Percentiles rank a stretch among this genome's conserved stretches.
These are phyloP conservation scores for Oceanites oceanicus DNA, from an alignment of 2,113 vertebrate species.

Conservation along the genomic window DNA sequence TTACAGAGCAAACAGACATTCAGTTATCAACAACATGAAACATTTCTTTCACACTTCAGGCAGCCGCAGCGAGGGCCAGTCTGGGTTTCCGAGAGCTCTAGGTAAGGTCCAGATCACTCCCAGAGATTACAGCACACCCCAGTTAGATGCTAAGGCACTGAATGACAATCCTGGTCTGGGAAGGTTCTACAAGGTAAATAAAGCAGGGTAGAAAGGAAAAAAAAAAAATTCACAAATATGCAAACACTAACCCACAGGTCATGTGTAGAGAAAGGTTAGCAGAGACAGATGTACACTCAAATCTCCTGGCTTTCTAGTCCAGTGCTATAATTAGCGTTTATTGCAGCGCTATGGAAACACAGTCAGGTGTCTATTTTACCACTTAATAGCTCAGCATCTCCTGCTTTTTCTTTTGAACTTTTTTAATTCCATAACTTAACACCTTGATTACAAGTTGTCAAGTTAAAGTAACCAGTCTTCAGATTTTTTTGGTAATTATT, in stretches of 20 bases:
- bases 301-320: background rate
- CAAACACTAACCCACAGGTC: background rate
- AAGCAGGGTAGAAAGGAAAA: background rate
- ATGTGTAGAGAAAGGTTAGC: background rate
- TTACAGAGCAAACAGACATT: background rate
- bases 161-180: background rate
- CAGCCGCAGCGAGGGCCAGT: background rate
- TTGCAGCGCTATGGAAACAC: background rate
- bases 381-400: background rate
- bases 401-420: background rate
- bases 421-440: background rate
- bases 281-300: background rate
- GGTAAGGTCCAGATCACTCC: background rate
- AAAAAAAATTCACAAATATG: background rate
- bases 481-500: background rate
- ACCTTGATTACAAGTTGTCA: background rate
- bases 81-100: background rate
- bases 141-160: background rate
- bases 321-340: background rate
- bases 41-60: background rate
- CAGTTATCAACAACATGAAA: rapidly evolving
- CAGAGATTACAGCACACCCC: background rate
- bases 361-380: background rate
- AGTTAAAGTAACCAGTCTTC: background rate
- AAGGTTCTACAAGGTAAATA: background rate